Evolutionary conservation across 2,888 invertebrate species (phyloP).

Genomic region (Keiferia lycopersicella): DNA sequence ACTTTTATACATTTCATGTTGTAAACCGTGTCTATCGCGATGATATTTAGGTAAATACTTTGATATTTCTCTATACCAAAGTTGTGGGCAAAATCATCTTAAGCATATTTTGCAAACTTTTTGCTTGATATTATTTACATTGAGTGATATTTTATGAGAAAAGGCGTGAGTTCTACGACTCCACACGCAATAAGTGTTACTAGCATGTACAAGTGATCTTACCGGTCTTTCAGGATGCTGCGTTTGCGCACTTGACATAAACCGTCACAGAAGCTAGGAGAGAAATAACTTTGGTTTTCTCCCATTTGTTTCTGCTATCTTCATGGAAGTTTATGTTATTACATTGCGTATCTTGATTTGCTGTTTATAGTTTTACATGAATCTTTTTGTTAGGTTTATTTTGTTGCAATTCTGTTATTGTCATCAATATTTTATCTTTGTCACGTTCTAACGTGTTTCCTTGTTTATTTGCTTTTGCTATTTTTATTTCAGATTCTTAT

Average conservation of each 20-base stretch:
- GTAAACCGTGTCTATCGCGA: no score
- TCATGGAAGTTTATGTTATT: slow-evolving; percentile 9
- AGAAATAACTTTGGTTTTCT: slow-evolving; percentile 11
- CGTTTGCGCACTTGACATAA: slow-evolving; percentile 10
- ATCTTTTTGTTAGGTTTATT: not conserved
- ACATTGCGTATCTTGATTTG: not conserved
- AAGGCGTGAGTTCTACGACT: no score
- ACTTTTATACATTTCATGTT: no score
- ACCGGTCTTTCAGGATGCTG: slow-evolving; percentile 24
- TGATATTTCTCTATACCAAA: no score
- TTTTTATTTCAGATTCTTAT: not conserved
- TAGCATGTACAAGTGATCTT: slow-evolving; percentile 7
- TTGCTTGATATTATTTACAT: no score
- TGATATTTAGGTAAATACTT: no score
- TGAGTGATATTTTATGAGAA: no score
- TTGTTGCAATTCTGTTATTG: not conserved
- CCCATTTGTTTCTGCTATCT: slow-evolving; percentile 8
- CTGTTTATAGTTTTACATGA: not conserved
- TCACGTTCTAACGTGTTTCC: not conserved
- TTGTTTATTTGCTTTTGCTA: not conserved
- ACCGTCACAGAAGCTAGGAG: slow-evolving; percentile 6
- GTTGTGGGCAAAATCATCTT: no score
- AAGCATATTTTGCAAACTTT: no score
- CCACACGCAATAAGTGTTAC: no score
- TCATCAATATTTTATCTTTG: not conserved